phyloP scores from a whole-genome alignment of 92 coral and sea anemone species.

The Porites evermanni region DNA sequence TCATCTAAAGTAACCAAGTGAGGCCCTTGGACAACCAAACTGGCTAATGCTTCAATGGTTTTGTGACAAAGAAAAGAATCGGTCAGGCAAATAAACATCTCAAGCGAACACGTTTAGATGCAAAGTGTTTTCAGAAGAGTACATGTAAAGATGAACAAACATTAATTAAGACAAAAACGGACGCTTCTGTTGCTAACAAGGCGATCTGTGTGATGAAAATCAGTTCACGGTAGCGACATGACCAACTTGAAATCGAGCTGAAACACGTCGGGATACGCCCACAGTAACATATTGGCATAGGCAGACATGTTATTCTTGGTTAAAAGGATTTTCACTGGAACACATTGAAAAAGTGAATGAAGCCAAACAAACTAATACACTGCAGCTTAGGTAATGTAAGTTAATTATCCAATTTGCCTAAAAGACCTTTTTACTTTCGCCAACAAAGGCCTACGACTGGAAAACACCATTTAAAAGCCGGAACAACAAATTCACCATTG shows the following conservation, averaged over 20 bases:
- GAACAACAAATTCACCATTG: too few relatives aligned
- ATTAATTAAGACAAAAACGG: not conserved
- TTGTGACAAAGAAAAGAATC: not conserved
- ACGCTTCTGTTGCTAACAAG: too few relatives aligned
- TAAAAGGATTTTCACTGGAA: not conserved
- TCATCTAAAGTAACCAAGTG: not conserved
- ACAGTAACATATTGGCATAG: too few relatives aligned
- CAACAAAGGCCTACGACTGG: not conserved
- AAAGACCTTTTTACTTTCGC: not conserved
- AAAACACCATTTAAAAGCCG: too few relatives aligned
- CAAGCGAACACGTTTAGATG: not conserved
- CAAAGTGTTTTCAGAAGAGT: not conserved
- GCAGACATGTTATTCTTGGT: not conserved
- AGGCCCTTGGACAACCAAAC: not conserved
- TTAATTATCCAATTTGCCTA: not conserved
- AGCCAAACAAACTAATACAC: not conserved
- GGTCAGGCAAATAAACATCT: not conserved
- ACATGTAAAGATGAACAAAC: constrained; percentile 4
- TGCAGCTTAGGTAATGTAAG: not conserved
- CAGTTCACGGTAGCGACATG: not conserved
- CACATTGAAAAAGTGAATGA: not conserved
- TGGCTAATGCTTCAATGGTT: not conserved
- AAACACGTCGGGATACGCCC: too few relatives aligned
- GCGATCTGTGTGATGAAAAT: not conserved
- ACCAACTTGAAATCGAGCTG: not conserved